These are phyloP conservation scores for Accipiter cooperii DNA, from an alignment of 2,113 vertebrate genomes.

Conservation along the genomic window DNA sequence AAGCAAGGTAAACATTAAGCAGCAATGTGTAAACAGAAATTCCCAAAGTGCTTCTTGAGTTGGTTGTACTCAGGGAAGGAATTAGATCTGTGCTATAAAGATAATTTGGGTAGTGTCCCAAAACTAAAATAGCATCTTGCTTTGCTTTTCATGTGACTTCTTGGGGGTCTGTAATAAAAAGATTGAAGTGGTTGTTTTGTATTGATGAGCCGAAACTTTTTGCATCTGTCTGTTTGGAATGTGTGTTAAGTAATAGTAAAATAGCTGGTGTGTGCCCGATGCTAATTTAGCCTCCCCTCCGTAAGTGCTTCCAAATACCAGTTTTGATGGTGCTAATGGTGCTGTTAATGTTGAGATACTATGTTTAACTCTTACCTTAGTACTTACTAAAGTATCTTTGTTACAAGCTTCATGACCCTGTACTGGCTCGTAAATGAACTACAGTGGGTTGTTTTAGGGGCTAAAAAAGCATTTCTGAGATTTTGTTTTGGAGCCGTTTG, in stretches of 20 bases:
- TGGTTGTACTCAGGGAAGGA: not conserved
- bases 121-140: not conserved
- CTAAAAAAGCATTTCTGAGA: not conserved
- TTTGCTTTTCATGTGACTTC: not conserved
- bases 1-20: not conserved
- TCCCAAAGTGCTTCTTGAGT: not conserved
- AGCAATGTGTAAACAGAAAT: not conserved
- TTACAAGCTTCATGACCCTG: not conserved
- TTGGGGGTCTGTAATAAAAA: not conserved
- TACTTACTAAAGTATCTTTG: not conserved
- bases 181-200: not conserved
- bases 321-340: not conserved
- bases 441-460: not conserved
- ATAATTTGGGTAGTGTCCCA: not conserved
- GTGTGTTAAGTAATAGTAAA: not conserved
- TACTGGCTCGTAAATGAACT: not conserved
- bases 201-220: not conserved
- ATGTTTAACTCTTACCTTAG: not conserved
- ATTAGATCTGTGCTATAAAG: too few relatives aligned
- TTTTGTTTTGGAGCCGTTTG: not conserved
- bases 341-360: not conserved
- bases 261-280: not conserved
- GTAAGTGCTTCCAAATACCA: not conserved
- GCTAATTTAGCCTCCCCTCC: not conserved
- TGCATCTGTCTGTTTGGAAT: not conserved